Evolutionary conservation across 2,113 vertebrate genomes (phyloP), one percentile per base, ranked within the genome.

Genomic region (Herpetotheres cachinnans): DNA sequence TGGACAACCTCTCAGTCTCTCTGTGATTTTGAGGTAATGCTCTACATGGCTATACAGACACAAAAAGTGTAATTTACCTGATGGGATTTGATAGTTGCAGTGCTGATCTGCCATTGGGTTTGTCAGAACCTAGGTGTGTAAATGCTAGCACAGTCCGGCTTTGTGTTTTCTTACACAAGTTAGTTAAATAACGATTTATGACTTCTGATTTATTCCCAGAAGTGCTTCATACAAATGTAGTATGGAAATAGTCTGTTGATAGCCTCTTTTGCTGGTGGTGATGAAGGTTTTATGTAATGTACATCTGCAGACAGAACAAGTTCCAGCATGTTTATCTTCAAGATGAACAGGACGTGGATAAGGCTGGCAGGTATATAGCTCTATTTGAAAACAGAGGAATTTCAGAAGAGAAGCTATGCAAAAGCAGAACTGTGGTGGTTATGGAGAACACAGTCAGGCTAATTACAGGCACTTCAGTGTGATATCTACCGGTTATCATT

Each of bases 221-320:
- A 72, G 72, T 79, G 66, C 66, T 89, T 67, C 4, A 15, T 76
- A 44, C 63, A 79, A 83, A 67, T 63, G 40, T 47, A 83, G 58
- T 72, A 30, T 0, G 13, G 77, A 72, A 83, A 87, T 67, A 89
- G 92, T 87, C 17, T 78, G 61, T 44, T 84, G 83, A 91, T 63
- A 67, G 47, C 30, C 7, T 67, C 38, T 69, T 46, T 32, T 81
- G n/a, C n/a, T n/a, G 52, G 69, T 95, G 69, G 85, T 91, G 95
- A 86, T 66, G 71, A 65, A 77, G 73, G 54, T 63, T 96, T 97
- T 94, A 54, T 69, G 36, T 67, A 47, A 71, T 40, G 50, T 47
- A 3, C 76, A 22, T 86, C 81, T 97, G 94, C 94, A 93, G 96
- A 92, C 95, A 97, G 85, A 91, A 49, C 93, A 73, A 82, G 87